Base-by-base conservation (phyloP, 35 echinoderm and acorn worm genomes). In the Heliocidaris erythrogramma region DNA sequence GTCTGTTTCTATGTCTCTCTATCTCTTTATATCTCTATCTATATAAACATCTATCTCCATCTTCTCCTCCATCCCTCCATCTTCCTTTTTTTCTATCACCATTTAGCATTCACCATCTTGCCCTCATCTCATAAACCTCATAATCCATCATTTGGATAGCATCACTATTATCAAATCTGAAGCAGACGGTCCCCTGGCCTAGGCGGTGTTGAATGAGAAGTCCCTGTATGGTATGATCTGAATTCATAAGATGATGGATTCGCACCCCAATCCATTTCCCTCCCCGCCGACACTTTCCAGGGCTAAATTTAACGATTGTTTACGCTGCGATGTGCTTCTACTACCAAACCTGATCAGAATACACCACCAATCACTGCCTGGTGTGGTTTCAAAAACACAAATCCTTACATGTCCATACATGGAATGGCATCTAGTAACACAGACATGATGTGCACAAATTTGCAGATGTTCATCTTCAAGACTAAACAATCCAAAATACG, bases 91-190 rank as follows among this genome's bases (percentile, higher is more conserved):
- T 56, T 78, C 65, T n/a, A 78, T 78, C 18, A 78, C 65, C 65
- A 78, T 78, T 42, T 42, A 6, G 17, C 61, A 71, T 71, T 17
- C 21, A 1, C 65, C 21, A 78, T 78, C 65, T 21, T 78, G 65
- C 65, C 5, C n/a, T 78, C 65, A 78, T 78, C 65, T 0, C 65
- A n/a, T 78, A 78, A 78, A 17, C 2, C 65, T 78, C 65, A 78
- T 78, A 24, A 78, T 78, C 65, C 65, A 78, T 78, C 65, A 78
- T 78, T 78, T 78, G 65, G 65, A 78, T 78, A 78, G 65, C 65
- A 78, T 78, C 65, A 78, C 65, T 24, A n/a, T 78, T 78, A 4
- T n/a, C 65, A 21, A n/a, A 78, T 78, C 65, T 6, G 27, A 78
- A 78, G 18, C 65, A 78, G 65, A 21, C 65, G 65, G 14, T 78